These are phyloP conservation scores for Erpetoichthys calabaricus DNA, from an alignment of 2,797 vertebrate species.

Conservation along the genomic window DNA sequence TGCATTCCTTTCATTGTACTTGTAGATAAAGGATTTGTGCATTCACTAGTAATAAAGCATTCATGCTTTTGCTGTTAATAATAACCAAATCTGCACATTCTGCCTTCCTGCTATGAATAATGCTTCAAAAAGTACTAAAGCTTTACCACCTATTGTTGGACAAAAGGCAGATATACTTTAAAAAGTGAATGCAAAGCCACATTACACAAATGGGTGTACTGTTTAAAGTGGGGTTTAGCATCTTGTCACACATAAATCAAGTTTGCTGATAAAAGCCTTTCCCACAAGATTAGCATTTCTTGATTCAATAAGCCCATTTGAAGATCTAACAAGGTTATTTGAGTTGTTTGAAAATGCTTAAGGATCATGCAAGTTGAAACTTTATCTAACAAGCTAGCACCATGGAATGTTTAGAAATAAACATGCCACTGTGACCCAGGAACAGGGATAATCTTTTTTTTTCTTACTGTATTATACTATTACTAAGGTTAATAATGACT, in stretches of 20 bases:
- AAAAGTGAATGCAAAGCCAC: slow-evolving; percentile 1
- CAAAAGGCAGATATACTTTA: background rate
- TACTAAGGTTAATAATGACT: too few species aligned
- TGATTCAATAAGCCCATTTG: slow-evolving; percentile 4
- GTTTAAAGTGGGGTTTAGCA: slow-evolving; percentile 4
- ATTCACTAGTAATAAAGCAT: background rate
- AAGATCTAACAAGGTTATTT: background rate
- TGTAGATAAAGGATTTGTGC: slow-evolving; percentile 1
- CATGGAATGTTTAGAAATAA: too few species aligned
- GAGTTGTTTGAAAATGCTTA: too few species aligned
- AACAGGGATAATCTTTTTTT: too few species aligned
- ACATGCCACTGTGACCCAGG: too few species aligned
- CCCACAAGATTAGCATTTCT: slow-evolving; percentile 6
- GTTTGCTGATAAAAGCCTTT: slow-evolving; percentile 6
- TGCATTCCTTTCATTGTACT: background rate
- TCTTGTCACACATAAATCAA: slow-evolving; percentile 6
- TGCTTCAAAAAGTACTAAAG: background rate
- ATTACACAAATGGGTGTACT: background rate
- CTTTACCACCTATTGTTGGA: background rate
- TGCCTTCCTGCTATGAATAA: background rate
- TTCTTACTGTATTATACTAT: too few species aligned
- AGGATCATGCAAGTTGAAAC: too few species aligned
- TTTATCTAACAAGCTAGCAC: too few species aligned
- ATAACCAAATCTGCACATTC: background rate
- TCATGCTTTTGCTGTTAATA: background rate